These are phyloP conservation scores for Cyprinodon tularosa DNA, from an alignment of 2,113 vertebrate genomes.

Conservation along the genomic window DNA sequence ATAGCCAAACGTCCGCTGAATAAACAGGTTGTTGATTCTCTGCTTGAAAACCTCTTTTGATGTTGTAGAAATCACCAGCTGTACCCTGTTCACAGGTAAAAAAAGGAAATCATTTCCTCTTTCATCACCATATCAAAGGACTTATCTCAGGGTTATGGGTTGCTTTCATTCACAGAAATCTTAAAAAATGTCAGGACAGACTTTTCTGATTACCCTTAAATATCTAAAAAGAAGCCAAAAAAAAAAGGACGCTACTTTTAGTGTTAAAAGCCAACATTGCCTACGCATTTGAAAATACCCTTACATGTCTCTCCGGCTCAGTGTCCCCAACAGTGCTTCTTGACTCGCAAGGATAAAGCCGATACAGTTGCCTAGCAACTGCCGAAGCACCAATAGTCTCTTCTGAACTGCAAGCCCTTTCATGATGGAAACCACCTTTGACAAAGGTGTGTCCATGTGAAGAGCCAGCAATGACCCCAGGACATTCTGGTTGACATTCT, in stretches of 20 bases:
- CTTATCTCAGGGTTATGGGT: background rate
- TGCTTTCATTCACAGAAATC: background rate
- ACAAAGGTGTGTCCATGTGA: constrained; percentile 35
- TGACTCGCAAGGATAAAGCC: constrained; percentile 59
- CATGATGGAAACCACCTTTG: constrained; percentile 55
- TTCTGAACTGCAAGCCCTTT: constrained; percentile 64
- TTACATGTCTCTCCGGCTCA: constrained; percentile 32
- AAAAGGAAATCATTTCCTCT: background rate
- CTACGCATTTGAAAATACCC: constrained; percentile 37
- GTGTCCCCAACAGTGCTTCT: constrained; percentile 44
- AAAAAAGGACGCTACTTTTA: background rate
- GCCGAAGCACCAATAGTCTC: constrained; percentile 53
- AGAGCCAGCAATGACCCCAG: constrained; percentile 6
- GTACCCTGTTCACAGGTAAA: background rate
- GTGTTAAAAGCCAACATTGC: constrained; percentile 14
- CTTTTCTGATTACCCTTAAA: background rate
- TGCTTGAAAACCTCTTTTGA: background rate
- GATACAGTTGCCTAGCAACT: constrained; percentile 81
- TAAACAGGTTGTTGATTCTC: background rate
- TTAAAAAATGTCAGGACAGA: constrained; percentile 6
- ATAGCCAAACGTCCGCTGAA: background rate
- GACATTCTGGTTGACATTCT: constrained; percentile 26
- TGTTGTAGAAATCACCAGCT: background rate
- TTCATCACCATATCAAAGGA: background rate
- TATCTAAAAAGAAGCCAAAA: background rate